Evolutionary conservation across 2,797 vertebrate genomes (phyloP), one percentile per base, ranked within the genome.

Genomic region (Pelochelys cantorii): DNA sequence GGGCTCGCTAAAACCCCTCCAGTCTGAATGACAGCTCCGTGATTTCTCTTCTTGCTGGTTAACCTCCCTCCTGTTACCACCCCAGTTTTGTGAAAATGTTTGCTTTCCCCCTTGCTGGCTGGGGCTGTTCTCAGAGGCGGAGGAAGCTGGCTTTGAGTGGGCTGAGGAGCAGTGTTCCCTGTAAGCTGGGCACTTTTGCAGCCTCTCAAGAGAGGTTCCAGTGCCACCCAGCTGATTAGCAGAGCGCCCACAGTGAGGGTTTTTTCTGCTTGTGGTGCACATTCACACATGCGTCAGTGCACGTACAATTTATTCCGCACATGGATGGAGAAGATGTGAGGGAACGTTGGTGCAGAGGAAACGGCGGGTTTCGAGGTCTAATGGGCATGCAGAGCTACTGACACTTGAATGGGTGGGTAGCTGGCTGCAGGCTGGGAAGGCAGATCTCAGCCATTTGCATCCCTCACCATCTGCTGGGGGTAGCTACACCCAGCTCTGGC

Each of bases 21-120:
- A 7, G 4, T n/a, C 85, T 8, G 31, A 82, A 5, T 17, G 87
- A 13, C 1, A 0, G 25, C 53, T 37, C 80, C 81, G 0, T 7
- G 15, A 65, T 83, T 55, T 54, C 84, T 85, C 37, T 42, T 20
- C 25, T 10, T 55, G 37, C 78, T 48, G 48, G 75, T 37, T 11
- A 9, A 60, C 37, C 14, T 29, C 82, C 74, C 75, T 77, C 31
- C 54, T n/a, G 1, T 12, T 15, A 8, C 10, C 52, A 12, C 55
- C 4, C 23, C 60, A 13, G 23, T 37, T 31, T 14, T 18, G 29
- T 7, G 14, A 29, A 37, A 53, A 13, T 29, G 54, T 31, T 7
- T 62, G 27, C 18, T 8, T 34, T 37, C 4, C 14, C 14, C 1
- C 31, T 65, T 65, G 4, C 7, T 65, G 62, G 31, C 31, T 18